Base-by-base conservation (phyloP, 2,888 invertebrate genomes). In the Coremacera marginata region DNA sequence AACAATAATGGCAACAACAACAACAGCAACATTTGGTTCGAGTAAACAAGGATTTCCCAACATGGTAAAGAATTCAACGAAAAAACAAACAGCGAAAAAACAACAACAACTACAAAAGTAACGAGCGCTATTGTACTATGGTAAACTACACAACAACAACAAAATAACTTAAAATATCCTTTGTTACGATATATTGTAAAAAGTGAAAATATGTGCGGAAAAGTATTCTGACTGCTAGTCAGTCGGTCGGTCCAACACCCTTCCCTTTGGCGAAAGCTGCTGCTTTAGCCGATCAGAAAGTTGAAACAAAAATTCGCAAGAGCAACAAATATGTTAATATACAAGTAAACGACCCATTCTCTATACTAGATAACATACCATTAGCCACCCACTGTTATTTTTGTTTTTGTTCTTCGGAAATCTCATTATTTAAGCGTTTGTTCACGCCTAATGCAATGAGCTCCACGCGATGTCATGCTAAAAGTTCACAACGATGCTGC, bases 341-440 rank as follows among this genome's bases (percentile, higher is more conserved):
- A 11, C 44, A 1, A 44, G 11, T 14, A 44, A 44, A 44, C 44
- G 44, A 44, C 44, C 44, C 44, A 11, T 4, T n/a, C 11, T 14
- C 44, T 44, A 44, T 3, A 14, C 44, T 11, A 44, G 1, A 27
- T 1, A 14, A 25, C 19, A 19, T 55, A 19, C 22, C 55, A 19
- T 2, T 19, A 19, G 8, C 8, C 55, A 22, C 55, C 19, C 55
- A 19, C 55, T 22, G 19, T 5, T 22, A 5, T 55, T 19, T 65
- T 51, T 14, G 31, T 63, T 68, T 27, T 63, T 74, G 73, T 74
- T 81, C 81, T 81, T 86, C 84, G 83, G 83, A 87, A 88, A 87
- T 87, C 86, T 87, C 86, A 87, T 87, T 86, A 86, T 84, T 87
- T 86, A 78, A 77, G 78, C 49, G 37, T 57, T 68, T 68, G 80